phyloP scores from a whole-genome alignment of 2,113 vertebrate species.

The Acanthisitta chloris region DNA sequence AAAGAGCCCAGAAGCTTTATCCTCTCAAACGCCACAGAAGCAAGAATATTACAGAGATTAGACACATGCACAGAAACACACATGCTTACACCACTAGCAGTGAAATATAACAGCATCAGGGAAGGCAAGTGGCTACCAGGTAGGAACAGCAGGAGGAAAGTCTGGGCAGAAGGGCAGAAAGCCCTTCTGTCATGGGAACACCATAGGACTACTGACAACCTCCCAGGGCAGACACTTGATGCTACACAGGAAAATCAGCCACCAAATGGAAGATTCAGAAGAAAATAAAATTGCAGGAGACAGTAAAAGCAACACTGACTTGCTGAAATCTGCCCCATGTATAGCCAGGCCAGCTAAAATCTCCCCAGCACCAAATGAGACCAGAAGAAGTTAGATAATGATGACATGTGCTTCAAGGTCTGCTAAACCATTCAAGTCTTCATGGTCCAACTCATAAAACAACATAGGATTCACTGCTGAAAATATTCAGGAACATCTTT shows the following conservation, averaged over 20 bases:
- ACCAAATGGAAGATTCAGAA: not conserved
- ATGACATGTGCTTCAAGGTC: not conserved
- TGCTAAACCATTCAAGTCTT: not conserved
- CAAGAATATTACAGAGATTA: not conserved
- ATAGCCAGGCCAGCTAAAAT: not conserved
- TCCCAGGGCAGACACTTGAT: not conserved
- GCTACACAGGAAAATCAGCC: not conserved
- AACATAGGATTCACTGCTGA: not conserved
- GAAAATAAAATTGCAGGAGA: not conserved
- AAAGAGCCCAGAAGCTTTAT: not conserved
- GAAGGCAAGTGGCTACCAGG: not conserved
- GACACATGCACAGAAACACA: not conserved
- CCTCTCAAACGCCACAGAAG: not conserved
- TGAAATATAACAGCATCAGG: not conserved
- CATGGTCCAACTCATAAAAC: not conserved
- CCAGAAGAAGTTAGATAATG: not conserved
- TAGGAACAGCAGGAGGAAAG: not conserved
- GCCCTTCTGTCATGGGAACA: not conserved
- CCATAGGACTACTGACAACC: no score
- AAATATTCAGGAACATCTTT: not conserved
- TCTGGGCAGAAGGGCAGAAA: not conserved
- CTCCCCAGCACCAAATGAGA: not conserved
- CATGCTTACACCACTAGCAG: accelerated
- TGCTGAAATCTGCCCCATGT: not conserved
- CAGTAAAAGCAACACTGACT: not conserved